Base-by-base conservation (phyloP, 2,797 vertebrate species). In the Helostoma temminkii region DNA sequence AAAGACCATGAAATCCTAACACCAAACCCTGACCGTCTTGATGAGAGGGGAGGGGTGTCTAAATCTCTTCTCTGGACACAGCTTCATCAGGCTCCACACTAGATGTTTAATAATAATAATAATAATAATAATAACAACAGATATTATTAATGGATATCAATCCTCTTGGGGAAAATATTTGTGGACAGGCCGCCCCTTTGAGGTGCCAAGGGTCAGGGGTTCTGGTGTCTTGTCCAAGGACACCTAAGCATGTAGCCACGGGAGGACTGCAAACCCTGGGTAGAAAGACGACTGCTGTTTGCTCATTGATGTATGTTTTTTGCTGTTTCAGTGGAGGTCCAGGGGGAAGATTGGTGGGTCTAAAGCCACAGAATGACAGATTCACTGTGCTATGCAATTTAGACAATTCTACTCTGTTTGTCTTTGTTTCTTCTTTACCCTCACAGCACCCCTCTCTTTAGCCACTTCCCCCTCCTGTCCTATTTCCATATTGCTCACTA, bases 311-410 rank as follows among this genome's bases (percentile, higher is more conserved):
- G 9, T 52, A 53, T 68, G 63, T 72, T 14, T 77, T 34, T 84
- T 59, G 47, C 54, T 32, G 59, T 63, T 73, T 79, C 47, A 72
- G 59, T 58, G 26, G 68, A 58, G 62, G 76, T 78, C 74, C 82
- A n/a, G 21, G 24, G 36, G 25, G 58, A 46, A 71, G 55, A 78
- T 73, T 59, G 49, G 67, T 81, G 65, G 68, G 62, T 28, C 55
- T 18, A 39, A 78, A 88, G 52, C 75, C 69, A 57, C 74, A 72
- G 36, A 63, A 76, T 84, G 72, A 82, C 80, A 83, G 70, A 82
- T 83, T 74, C 57, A 69, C 58, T 71, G 49, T 73, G 59, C 41
- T 67, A 32, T n/a, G 30, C 32, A 43, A 53, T 59, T 24, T 32
- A 53, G 58, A 67, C 81, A 78, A 68, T 79, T 69, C 54, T 53